phyloP scores from a whole-genome alignment of 64 coral and sea anemone genomes.

The Montipora efflorescens region DNA sequence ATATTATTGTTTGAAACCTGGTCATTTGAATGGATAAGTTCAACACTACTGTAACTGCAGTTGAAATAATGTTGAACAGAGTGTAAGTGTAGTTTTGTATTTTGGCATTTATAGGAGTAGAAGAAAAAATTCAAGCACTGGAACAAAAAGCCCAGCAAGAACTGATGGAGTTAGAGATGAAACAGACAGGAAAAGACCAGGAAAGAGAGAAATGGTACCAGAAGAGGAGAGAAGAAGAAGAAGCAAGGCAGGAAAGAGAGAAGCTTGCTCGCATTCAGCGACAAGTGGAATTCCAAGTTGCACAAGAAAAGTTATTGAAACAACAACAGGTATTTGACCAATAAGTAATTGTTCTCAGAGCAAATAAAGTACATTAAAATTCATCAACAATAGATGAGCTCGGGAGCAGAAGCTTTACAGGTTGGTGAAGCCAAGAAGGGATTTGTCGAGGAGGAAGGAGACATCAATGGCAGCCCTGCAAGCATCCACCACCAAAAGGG shows the following conservation, averaged over 20 bases:
- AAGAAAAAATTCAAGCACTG: slow-evolving; percentile 64
- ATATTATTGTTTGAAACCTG: too few relatives aligned
- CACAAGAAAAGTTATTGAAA: slow-evolving; percentile 56
- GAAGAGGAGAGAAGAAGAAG: slow-evolving; percentile 72
- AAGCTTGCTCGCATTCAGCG: slow-evolving; percentile 63
- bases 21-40: too few relatives aligned
- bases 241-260: slow-evolving; percentile 60
- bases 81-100: not conserved
- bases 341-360: not conserved
- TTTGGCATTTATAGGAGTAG: slow-evolving; percentile 21
- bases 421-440: too few relatives aligned
- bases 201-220: slow-evolving; percentile 57
- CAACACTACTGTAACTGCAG: too few relatives aligned
- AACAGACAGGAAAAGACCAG: slow-evolving; percentile 64
- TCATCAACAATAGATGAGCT: too few relatives aligned
- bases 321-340: slow-evolving; percentile 56
- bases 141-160: slow-evolving; percentile 81
- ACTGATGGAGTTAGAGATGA: slow-evolving; percentile 71
- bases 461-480: too few relatives aligned
- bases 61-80: too few relatives aligned
- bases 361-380: too few relatives aligned
- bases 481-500: too few relatives aligned
- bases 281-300: slow-evolving; percentile 58
- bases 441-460: too few relatives aligned
- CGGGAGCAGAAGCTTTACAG: too few relatives aligned